Base-by-base conservation (phyloP, 2,113 vertebrate species). In the Mesoclemmys tuberculata region DNA sequence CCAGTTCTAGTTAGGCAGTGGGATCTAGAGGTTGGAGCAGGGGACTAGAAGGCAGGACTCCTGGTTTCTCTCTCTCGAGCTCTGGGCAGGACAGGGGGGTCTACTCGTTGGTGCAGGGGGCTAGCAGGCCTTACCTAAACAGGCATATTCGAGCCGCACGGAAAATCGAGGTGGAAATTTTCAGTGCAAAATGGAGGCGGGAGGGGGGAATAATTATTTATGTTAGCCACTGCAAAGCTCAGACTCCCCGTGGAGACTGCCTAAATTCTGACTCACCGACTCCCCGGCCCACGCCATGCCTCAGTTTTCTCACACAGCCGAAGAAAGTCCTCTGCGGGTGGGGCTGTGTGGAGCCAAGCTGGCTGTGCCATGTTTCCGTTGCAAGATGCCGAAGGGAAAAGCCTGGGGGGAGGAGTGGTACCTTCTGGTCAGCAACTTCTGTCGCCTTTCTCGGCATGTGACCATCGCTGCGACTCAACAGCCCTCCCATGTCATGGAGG, bases 341-440 rank as follows among this genome's bases (percentile, higher is more conserved):
- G n/a, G n/a, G n/a, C 61, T 16, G 2, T 8, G 1, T n/a, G 35
- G 35, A n/a, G 61, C 18, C 14, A 2, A 4, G 4, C 8, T n/a
- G 58, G 58, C 12, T 13, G 29, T 14, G 58, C 29, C 29, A 2
- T 61, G 27, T 35, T 61, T 18, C 18, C 21, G 4, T 68, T 35
- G 31, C 61, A n/a, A 68, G 35, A 31, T 0, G 35, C 35, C 5
- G 61, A 10, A 8, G 18, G 8, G 14, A 52, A 52, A 14, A 18
- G 51, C n/a, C n/a, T n/a, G n/a, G n/a, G n/a, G 16, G 2, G 46
- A 8, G 46, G 46, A 46, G 46, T 46, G 51, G 51, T 18, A 5
- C 51, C 51, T 52, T 52, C 8, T n/a, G 61, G 61, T 68, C 16
- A n/a, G 16, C 58, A 61, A 31, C 58, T 35, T 29, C 13, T 61